These are phyloP conservation scores for Tethea ocularis DNA, from an alignment of 2,888 invertebrate genomes.

Conservation along the genomic window DNA sequence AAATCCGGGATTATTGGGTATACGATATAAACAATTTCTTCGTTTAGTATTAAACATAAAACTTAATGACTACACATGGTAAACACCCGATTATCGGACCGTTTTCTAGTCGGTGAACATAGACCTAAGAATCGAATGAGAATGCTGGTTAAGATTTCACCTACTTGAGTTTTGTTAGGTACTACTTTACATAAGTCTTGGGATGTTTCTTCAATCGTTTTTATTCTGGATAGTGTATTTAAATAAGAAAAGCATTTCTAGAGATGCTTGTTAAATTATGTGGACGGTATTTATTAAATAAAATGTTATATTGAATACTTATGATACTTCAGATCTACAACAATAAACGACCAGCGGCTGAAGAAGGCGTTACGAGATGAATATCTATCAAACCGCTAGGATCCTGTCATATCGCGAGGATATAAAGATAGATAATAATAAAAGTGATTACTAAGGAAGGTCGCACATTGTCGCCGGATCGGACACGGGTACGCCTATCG, in stretches of 20 bases:
- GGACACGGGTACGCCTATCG: slow-evolving; percentile 37
- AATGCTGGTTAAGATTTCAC: not conserved
- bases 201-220: not conserved
- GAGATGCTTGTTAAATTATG: not conserved
- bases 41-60: not conserved
- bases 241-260: not conserved
- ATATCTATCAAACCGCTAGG: slow-evolving; percentile 12
- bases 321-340: not conserved
- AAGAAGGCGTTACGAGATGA: not conserved
- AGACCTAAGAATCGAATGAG: not conserved
- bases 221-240: no score
- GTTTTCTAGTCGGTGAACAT: no score
- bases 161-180: not conserved
- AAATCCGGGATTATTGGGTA: not conserved
- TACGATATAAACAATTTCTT: not conserved
- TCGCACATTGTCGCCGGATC: slow-evolving; percentile 11
- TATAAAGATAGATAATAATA: slow-evolving; percentile 28
- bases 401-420: slow-evolving; percentile 23
- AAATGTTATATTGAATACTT: not conserved
- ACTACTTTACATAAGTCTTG: not conserved
- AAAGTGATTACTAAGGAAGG: slow-evolving; percentile 26
- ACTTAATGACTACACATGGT: no score
- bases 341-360: not conserved
- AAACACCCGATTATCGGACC: no score
- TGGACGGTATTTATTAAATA: not conserved